Base-by-base conservation (phyloP, 2,113 vertebrate genomes). In the Passer montanus region DNA sequence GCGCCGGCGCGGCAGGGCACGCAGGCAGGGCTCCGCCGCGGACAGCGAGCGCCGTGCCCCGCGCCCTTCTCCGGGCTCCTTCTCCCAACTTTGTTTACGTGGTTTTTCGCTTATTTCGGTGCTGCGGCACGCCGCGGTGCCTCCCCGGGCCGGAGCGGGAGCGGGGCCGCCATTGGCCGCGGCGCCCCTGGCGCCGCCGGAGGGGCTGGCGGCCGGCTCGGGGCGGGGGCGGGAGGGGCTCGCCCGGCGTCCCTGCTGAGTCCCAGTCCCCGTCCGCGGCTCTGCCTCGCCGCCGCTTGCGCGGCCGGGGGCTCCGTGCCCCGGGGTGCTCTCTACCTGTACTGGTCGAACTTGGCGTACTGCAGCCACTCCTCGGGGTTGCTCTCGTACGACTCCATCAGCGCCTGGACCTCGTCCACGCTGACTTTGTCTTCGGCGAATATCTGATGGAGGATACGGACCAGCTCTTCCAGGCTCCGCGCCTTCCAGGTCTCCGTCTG, bases 381-480 rank as follows among this genome's bases (percentile, higher is more conserved):
- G 96, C 99, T 99, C 85, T 99, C 97, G 78, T 99, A 99, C 4
- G 99, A 98, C 94, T 99, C 99, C 98, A 99, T 97, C 52, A 99
- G 95, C 33, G 93, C 93, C 82, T 99, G 98, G 62, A 99, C 99
- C 92, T 99, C 99, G 15, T 99, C 99, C 27, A 99, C 97, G 74
- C 99, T 98, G 85, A 99, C 90, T 66, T 74, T 77, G 63, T 99
- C 98, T 53, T 97, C 95, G 15, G 98, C 94, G 84, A 99, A 99
- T 60, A 99, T 97, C 23, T 97, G 91, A 66, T 99, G 98, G 89
- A 99, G 98, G 86, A 97, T 93, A 93, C 97, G 92, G 58, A 99
- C 97, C 83, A 99, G 97, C 17, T 99, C 99, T 2, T 98, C 94
- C 93, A 99, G 96, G 14, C 95, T 98, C 74, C 95, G 96, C 5